Evolutionary conservation across 1,140 invertebrate species (phyloP).

Genomic region (Melipona quadrifasciata): DNA sequence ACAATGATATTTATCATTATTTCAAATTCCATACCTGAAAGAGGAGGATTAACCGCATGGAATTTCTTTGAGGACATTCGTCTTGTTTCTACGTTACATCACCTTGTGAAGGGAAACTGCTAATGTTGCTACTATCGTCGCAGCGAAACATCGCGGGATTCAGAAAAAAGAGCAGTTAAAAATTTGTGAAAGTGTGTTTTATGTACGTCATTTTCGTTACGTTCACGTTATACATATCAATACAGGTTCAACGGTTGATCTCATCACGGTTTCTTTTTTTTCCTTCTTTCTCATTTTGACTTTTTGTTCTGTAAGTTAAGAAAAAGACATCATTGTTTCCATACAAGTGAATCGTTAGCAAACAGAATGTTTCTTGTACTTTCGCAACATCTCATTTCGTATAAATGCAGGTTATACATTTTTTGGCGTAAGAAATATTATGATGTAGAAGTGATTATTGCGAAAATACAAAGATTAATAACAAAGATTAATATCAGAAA

Average conservation of each 20-base stretch:
- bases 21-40: slow-evolving; percentile 63
- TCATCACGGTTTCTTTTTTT: background rate
- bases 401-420: background rate
- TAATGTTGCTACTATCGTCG: slow-evolving; percentile 67
- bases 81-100: slow-evolving; percentile 68
- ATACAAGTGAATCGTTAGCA: background rate
- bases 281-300: background rate
- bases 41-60: slow-evolving; percentile 75
- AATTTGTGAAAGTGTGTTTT: slow-evolving; percentile 42
- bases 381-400: background rate
- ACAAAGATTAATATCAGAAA: background rate
- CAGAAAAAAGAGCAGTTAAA: slow-evolving; percentile 60
- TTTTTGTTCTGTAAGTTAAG: background rate
- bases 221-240: slow-evolving; percentile 25
- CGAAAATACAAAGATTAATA: background rate
- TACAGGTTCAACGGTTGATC: slow-evolving; percentile 4
- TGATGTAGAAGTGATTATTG: background rate
- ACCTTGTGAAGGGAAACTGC: slow-evolving; percentile 63
- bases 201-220: slow-evolving; percentile 13
- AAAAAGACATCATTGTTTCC: background rate
- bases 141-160: slow-evolving; percentile 71
- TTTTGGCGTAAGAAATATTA: background rate
- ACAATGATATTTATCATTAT: slow-evolving; percentile 58
- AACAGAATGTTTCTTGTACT: background rate
- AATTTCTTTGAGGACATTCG: slow-evolving; percentile 70